These are phyloP conservation scores for Gymnopithys bicolor DNA, from an alignment of 2,797 vertebrate species.

Conservation along the genomic window DNA sequence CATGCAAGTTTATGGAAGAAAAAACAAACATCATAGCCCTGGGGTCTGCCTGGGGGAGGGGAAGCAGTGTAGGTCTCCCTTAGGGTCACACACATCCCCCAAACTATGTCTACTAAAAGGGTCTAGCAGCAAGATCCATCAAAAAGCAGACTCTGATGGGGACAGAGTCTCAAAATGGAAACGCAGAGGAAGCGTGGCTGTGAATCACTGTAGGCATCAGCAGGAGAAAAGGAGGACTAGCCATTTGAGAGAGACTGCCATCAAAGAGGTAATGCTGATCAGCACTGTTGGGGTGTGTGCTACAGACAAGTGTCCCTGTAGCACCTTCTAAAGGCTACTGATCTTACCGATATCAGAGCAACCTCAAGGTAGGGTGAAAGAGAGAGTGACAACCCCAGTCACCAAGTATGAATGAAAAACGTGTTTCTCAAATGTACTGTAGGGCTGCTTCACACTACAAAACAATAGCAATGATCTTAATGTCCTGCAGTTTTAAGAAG, in stretches of 20 bases:
- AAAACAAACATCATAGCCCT: not conserved
- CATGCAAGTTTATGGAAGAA: not conserved
- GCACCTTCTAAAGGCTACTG: not conserved
- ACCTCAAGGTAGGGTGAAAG: not conserved
- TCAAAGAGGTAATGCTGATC: not conserved
- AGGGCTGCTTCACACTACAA: not conserved
- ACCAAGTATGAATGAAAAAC: not conserved
- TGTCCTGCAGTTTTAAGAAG: not conserved
- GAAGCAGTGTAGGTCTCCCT: not conserved
- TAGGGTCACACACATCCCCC: not conserved
- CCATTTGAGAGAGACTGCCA: not conserved
- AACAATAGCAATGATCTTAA: not conserved
- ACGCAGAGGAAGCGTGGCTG: not conserved
- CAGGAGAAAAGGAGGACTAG: not conserved
- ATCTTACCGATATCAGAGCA: not conserved
- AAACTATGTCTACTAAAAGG: not conserved
- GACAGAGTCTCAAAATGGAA: not conserved
- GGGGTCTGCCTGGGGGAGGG: not conserved
- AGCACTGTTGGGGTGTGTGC: not conserved
- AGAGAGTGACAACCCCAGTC: not conserved
- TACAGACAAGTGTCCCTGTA: not conserved
- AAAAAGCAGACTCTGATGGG: not conserved
- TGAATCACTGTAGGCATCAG: not conserved
- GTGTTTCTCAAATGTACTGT: not conserved
- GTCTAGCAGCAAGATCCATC: not conserved